These are phyloP conservation scores for Drosophila macrospina DNA, from an alignment of 2,888 invertebrate species.

Conservation along the genomic window DNA sequence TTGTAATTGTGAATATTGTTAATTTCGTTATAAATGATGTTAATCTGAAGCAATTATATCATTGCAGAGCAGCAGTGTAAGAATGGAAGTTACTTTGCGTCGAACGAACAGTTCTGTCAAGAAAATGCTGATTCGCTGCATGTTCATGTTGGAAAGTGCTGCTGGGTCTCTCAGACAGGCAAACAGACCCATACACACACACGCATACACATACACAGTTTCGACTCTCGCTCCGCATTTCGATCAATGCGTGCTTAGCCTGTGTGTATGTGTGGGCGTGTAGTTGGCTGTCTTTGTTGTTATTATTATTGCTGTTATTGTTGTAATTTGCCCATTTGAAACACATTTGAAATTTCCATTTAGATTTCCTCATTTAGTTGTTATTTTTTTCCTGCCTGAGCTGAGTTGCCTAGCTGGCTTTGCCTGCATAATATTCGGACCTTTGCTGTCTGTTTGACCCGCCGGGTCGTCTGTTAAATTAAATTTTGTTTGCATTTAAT, in stretches of 20 bases:
- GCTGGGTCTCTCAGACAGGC: conserved; percentile 37
- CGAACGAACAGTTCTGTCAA: too few species aligned
- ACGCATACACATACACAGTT: conserved; percentile 15
- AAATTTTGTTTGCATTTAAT: conserved; percentile 72
- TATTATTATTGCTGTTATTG: conserved; percentile 35
- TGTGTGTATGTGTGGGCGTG: conserved; percentile 17
- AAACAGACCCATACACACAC: conserved; percentile 16
- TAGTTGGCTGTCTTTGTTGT: conserved; percentile 15
- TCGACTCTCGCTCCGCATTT: conserved; percentile 27
- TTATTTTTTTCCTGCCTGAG: conserved; percentile 36
- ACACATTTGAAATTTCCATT: conserved; percentile 80
- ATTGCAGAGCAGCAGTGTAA: not conserved
- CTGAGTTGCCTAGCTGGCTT: conserved; percentile 13
- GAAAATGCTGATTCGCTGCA: not conserved
- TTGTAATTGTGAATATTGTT: not conserved
- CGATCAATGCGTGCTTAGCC: conserved; percentile 41
- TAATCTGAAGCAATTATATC: not conserved
- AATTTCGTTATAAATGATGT: not conserved
- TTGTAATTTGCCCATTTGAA: conserved; percentile 72
- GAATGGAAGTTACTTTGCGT: not conserved
- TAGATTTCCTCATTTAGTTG: conserved; percentile 64
- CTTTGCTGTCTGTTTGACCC: conserved; percentile 68
- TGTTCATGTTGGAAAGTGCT: conserved; percentile 17
- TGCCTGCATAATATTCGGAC: conserved; percentile 71
- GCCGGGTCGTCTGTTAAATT: conserved; percentile 73